These are phyloP conservation scores for Calyptommatus sinebrachiatus DNA, from an alignment of 2,113 vertebrate genomes.

Conservation along the genomic window DNA sequence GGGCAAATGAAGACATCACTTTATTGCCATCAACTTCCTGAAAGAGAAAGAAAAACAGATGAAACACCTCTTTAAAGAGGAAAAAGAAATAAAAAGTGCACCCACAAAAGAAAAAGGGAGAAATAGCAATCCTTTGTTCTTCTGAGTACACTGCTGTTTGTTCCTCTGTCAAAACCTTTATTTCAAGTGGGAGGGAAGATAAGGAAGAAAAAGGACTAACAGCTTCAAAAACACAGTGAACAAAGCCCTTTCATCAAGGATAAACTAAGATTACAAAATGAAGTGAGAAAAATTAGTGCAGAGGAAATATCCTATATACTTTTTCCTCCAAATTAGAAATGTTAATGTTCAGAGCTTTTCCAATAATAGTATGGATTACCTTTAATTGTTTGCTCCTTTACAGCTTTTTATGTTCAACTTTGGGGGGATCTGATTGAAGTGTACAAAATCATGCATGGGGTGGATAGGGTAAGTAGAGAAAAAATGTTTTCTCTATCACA, in stretches of 20 bases:
- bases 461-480: too few species aligned
- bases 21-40: slow-evolving; percentile 95
- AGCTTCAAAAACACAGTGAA: slow-evolving; percentile 55
- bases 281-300: slow-evolving; percentile 56
- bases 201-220: slow-evolving; percentile 44
- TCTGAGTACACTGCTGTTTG: slow-evolving; percentile 46
- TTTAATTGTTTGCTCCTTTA: slow-evolving; percentile 59
- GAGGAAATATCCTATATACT: slow-evolving; percentile 51
- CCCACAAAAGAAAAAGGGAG: neutral
- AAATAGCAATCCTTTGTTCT: slow-evolving; percentile 45
- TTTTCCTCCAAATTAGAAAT: slow-evolving; percentile 47
- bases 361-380: slow-evolving; percentile 55
- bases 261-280: slow-evolving; percentile 53
- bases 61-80: slow-evolving; percentile 32
- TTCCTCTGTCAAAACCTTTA: slow-evolving; percentile 51
- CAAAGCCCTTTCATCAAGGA: slow-evolving; percentile 61
- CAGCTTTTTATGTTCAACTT: slow-evolving; percentile 31
- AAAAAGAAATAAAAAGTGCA: neutral
- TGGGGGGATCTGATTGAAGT: too few species aligned
- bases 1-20: slow-evolving; percentile 91
- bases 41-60: slow-evolving; percentile 52
- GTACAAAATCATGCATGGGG: too few species aligned
- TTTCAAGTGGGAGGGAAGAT: neutral
- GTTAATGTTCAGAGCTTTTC: slow-evolving; percentile 44
- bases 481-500: too few species aligned